Conservation (phyloP, 1,140 invertebrate genomes). For the Diorhabda sublineata region DNA sequence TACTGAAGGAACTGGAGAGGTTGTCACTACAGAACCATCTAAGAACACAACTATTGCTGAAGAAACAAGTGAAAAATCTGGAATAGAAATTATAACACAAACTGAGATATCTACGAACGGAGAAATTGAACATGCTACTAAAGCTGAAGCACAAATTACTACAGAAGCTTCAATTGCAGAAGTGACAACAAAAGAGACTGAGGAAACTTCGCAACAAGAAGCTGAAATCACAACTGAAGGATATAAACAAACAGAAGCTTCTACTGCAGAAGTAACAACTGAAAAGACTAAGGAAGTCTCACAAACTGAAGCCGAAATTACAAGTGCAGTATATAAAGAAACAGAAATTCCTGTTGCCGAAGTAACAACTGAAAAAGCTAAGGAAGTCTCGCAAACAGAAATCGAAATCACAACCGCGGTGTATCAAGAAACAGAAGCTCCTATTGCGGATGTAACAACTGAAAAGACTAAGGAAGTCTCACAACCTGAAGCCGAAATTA, state of each 20-base stretch:
- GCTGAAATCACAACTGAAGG: slow-evolving; percentile 10
- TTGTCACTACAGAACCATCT: neutral
- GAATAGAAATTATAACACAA: slow-evolving; percentile 7
- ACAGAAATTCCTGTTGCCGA: neutral
- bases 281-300: neutral
- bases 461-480: too few relatives aligned
- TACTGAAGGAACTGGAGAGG: neutral
- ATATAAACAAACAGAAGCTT: slow-evolving; percentile 7
- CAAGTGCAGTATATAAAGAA: slow-evolving; percentile 13
- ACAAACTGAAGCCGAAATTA: neutral
- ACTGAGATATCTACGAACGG: neutral
- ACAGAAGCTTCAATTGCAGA: slow-evolving; percentile 1
- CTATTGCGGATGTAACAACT: too few relatives aligned
- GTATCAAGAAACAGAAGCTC: too few relatives aligned
- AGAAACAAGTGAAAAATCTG: slow-evolving; percentile 8
- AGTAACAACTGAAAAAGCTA: slow-evolving; percentile 14
- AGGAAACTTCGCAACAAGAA: neutral
- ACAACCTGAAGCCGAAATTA: too few relatives aligned
- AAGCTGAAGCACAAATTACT: slow-evolving; percentile 5
- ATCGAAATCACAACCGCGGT: too few relatives aligned
- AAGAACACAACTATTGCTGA: slow-evolving; percentile 11
- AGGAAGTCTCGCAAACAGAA: neutral
- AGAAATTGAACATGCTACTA: neutral
- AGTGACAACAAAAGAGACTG: slow-evolving; percentile 14
- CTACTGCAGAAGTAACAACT: neutral